Evolutionary conservation across 2,113 vertebrate species (phyloP).

Genomic region (Hippocampus guttulatus): DNA sequence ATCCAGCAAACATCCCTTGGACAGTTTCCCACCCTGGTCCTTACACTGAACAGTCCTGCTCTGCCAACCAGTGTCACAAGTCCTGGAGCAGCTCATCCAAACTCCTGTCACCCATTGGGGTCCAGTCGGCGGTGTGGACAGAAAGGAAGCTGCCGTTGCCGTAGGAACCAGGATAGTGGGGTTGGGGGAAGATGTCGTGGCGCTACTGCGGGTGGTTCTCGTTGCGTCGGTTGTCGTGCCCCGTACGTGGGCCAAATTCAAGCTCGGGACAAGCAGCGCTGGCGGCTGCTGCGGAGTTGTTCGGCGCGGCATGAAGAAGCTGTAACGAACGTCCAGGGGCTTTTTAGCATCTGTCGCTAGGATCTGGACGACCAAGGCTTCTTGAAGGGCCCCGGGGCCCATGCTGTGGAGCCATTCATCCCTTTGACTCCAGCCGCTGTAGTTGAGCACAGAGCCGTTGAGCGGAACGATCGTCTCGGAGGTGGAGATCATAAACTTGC

Average conservation of each 20-base stretch:
- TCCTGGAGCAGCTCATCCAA: conserved; percentile 92
- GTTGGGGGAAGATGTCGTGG: conserved; percentile 51
- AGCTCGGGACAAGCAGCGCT: conserved; percentile 11
- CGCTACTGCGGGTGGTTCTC: conserved; percentile 31
- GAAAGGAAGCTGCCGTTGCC: conserved; percentile 37
- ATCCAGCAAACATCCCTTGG: conserved; percentile 82
- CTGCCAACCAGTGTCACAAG: conserved; percentile 96
- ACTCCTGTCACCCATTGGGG: conserved; percentile 87
- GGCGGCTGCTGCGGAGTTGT: conserved; percentile 49
- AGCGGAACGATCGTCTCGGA: conserved; percentile 90
- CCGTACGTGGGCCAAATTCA: not conserved
- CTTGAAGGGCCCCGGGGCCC: conserved; percentile 85
- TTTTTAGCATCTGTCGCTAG: conserved; percentile 88
- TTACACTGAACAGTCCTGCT: conserved; percentile 96
- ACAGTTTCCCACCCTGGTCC: conserved; percentile 80
- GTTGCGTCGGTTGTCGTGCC: conserved; percentile 30
- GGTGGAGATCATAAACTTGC: conserved; percentile 98
- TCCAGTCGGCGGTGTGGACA: conserved; percentile 46
- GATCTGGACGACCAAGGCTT: conserved; percentile 85
- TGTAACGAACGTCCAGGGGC: conserved; percentile 88
- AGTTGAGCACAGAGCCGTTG: conserved; percentile 93
- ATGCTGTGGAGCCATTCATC: conserved; percentile 91
- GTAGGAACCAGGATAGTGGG: conserved; percentile 53
- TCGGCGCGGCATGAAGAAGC: conserved; percentile 86
- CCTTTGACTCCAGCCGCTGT: conserved; percentile 94